These are phyloP conservation scores for Scrobipalpa costella DNA, from an alignment of 2,888 invertebrate genomes.

Conservation along the genomic window DNA sequence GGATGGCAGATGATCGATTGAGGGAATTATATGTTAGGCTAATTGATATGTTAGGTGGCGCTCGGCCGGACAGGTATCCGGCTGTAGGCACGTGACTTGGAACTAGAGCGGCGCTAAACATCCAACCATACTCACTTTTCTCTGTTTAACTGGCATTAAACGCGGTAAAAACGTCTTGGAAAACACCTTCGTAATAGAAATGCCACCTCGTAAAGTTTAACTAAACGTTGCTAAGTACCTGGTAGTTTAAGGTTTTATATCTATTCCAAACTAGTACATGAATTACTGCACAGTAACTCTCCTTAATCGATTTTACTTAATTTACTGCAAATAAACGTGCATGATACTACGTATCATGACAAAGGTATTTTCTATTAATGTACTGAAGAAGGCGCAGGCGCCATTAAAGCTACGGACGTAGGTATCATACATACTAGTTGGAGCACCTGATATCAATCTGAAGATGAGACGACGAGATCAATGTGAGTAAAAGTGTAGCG, in stretches of 20 bases:
- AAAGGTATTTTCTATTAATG: slow-evolving; percentile 31
- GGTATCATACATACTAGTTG: slow-evolving; percentile 44
- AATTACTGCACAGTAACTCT: slow-evolving; percentile 16
- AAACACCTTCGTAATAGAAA: slow-evolving; percentile 6
- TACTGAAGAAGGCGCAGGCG: slow-evolving; percentile 32
- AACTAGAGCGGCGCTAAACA: slow-evolving; percentile 47
- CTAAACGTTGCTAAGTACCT: neutral
- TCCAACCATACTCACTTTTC: slow-evolving; percentile 29
- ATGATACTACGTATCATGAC: slow-evolving; percentile 31
- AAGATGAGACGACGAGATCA: slow-evolving; percentile 57
- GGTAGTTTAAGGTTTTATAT: neutral
- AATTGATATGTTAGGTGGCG: slow-evolving; percentile 69
- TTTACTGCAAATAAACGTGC: slow-evolving; percentile 13
- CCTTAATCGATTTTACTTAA: slow-evolving; percentile 25
- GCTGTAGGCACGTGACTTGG: slow-evolving; percentile 46
- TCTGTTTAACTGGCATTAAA: slow-evolving; percentile 27
- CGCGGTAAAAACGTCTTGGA: slow-evolving; percentile 19
- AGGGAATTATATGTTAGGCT: slow-evolving; percentile 57
- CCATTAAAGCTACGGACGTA: slow-evolving; percentile 38
- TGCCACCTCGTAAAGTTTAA: slow-evolving; percentile 9
- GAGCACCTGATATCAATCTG: slow-evolving; percentile 63
- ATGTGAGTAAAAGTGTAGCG: slow-evolving; percentile 73
- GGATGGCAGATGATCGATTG: slow-evolving; percentile 74
- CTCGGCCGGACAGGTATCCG: slow-evolving; percentile 54
- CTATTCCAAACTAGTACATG: neutral